These are phyloP conservation scores for Drosophila prosaltans DNA, from an alignment of 1,140 invertebrate species.

Conservation along the genomic window DNA sequence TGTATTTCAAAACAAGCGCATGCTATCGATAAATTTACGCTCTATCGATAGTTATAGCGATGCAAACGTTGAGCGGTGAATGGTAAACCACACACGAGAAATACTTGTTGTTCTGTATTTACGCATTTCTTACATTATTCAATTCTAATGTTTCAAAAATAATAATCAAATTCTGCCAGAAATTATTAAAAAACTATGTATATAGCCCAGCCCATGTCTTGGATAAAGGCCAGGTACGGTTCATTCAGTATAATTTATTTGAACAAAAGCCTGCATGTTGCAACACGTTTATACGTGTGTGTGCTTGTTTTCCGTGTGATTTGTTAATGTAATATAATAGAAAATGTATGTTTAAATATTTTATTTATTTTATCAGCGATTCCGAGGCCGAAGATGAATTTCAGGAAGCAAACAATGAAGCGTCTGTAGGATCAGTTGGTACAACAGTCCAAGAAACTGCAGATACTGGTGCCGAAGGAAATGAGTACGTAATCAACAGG, in stretches of 20 bases:
- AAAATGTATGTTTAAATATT: not conserved
- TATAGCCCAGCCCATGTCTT: slow-evolving; percentile 58
- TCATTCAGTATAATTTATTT: not conserved
- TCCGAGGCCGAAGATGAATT: slow-evolving; percentile 33
- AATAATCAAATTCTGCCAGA: not conserved
- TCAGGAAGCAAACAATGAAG: slow-evolving; percentile 30
- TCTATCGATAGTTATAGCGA: not conserved
- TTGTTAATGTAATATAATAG: not conserved
- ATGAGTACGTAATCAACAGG: slow-evolving; percentile 23
- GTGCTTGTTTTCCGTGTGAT: slow-evolving; percentile 23
- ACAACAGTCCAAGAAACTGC: slow-evolving; percentile 36
- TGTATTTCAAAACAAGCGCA: not conserved
- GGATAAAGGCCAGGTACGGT: slow-evolving; percentile 58
- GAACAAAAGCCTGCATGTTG: slow-evolving; percentile 16
- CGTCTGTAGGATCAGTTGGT: slow-evolving; percentile 23
- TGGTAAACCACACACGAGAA: not conserved
- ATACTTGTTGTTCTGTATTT: slow-evolving; percentile 1
- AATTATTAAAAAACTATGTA: slow-evolving; percentile 22
- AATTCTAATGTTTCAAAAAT: not conserved
- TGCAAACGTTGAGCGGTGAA: not conserved
- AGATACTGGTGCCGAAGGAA: slow-evolving; percentile 36
- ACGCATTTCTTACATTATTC: slow-evolving; percentile 1
- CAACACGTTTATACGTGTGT: slow-evolving; percentile 40
- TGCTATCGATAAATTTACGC: not conserved
- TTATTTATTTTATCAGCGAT: slow-evolving; percentile 16